Evolutionary conservation across 2,888 invertebrate species (phyloP).

Genomic region (Epistrophella euchroma): DNA sequence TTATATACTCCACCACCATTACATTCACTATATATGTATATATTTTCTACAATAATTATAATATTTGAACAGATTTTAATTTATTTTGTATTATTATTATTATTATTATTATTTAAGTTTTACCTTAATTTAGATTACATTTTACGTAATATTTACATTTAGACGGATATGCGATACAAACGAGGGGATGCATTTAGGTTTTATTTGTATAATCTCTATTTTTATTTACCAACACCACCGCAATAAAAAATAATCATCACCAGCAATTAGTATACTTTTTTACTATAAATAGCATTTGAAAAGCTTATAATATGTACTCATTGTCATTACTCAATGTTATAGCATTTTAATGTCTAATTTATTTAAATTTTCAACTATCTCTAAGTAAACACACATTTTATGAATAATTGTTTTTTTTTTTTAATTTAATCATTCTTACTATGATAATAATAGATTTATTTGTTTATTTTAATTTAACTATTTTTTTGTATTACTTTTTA

Average conservation of each 20-base stretch:
- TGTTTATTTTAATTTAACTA: constrained; percentile 37
- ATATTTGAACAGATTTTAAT: constrained; percentile 24
- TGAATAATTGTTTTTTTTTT: background rate
- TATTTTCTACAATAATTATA: constrained; percentile 25
- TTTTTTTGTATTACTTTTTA: constrained; percentile 30
- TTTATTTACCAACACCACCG: constrained; percentile 82
- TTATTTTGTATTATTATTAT: constrained; percentile 24
- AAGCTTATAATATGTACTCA: constrained; percentile 42
- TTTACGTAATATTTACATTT: constrained; percentile 47
- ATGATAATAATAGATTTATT: constrained; percentile 17
- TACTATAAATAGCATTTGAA: constrained; percentile 43
- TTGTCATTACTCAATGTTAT: constrained; percentile 56
- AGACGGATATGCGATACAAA: background rate
- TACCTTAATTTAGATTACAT: constrained; percentile 43
- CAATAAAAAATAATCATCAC: constrained; percentile 83
- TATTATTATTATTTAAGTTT: constrained; percentile 36
- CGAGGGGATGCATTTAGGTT: constrained; percentile 21
- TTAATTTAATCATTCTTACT: constrained; percentile 60
- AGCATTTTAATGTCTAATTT: constrained; percentile 60
- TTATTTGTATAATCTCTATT: background rate
- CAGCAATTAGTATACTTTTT: constrained; percentile 39
- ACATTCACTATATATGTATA: constrained; percentile 61
- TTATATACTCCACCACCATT: constrained; percentile 74
- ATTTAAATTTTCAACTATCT: constrained; percentile 50
- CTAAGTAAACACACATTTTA: constrained; percentile 68